These are phyloP conservation scores for Steromphala cineraria DNA, from an alignment of 2,888 invertebrate species.

Conservation along the genomic window DNA sequence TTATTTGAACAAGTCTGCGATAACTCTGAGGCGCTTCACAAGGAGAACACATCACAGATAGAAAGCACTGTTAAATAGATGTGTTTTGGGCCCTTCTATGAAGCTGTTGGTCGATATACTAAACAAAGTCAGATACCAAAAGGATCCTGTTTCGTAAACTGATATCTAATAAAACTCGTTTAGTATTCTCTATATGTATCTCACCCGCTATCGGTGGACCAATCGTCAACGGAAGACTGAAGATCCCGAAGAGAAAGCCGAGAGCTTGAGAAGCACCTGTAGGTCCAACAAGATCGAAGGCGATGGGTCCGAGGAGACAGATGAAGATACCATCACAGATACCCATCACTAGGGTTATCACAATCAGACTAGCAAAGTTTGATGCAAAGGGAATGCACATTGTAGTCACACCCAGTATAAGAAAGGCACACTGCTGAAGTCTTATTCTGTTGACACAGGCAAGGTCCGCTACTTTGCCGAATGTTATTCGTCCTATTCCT, in stretches of 20 bases:
- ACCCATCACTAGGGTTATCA: conserved; percentile 88
- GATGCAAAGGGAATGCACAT: conserved; percentile 70
- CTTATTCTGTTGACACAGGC: conserved; percentile 86
- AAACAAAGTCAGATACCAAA: too few species aligned
- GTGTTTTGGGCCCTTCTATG: too few species aligned
- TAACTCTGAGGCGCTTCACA: too few species aligned
- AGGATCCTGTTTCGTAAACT: too few species aligned
- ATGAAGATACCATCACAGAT: conserved; percentile 95
- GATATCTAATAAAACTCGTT: too few species aligned
- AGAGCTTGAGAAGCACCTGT: conserved; percentile 91
- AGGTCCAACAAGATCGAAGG: conserved; percentile 90
- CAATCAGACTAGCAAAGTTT: conserved; percentile 82
- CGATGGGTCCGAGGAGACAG: conserved; percentile 92
- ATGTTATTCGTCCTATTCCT: conserved; percentile 87
- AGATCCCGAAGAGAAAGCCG: conserved; percentile 90
- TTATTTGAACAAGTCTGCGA: too few species aligned
- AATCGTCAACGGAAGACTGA: conserved; percentile 88
- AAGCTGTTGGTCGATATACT: too few species aligned
- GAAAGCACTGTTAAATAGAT: too few species aligned
- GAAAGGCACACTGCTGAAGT: conserved; percentile 83
- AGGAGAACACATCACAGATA: too few species aligned
- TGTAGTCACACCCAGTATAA: conserved; percentile 66
- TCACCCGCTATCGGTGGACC: conserved; percentile 91
- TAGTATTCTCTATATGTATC: too few species aligned
- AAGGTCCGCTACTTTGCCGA: conserved; percentile 89